Conservation (phyloP, 1,140 invertebrate genomes). For the Protaetia brevitarsis region DNA sequence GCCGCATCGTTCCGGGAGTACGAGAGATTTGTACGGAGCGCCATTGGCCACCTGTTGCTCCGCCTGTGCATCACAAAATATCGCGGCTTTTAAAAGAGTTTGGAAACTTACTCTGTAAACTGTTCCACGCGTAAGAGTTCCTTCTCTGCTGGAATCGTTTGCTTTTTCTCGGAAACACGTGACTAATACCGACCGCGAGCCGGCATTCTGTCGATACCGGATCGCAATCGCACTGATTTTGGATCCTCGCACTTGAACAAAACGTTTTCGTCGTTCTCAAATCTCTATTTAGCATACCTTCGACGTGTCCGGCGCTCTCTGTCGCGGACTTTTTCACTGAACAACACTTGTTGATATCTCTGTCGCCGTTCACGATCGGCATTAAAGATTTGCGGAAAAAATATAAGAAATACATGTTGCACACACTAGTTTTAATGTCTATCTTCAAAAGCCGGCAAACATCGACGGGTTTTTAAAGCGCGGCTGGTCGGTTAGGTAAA, state of each 20-base stretch:
- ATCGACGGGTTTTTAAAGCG: not conserved
- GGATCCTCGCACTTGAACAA: slow-evolving; percentile 2
- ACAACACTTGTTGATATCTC: not conserved
- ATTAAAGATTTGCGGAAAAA: not conserved
- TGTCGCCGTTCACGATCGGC: not conserved
- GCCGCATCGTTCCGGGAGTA: not conserved
- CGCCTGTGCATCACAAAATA: slow-evolving; percentile 21
- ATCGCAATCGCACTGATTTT: slow-evolving; percentile 10
- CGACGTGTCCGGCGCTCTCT: slow-evolving; percentile 30
- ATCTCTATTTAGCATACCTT: slow-evolving; percentile 42
- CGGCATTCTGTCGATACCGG: slow-evolving; percentile 12
- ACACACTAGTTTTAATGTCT: not conserved
- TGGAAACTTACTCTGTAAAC: slow-evolving; percentile 34
- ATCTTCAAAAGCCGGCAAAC: slow-evolving; percentile 2
- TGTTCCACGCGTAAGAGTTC: slow-evolving; percentile 27
- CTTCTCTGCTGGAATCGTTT: slow-evolving; percentile 6
- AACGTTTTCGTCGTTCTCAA: slow-evolving; percentile 38
- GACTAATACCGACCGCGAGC: slow-evolving; percentile 11
- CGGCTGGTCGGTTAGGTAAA: not conserved
- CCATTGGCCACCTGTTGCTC: slow-evolving; percentile 42
- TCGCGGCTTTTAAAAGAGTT: not conserved
- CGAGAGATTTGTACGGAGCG: slow-evolving; percentile 7
- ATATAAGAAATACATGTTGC: not conserved
- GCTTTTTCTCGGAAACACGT: slow-evolving; percentile 5
- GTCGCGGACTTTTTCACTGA: not conserved